These are phyloP conservation scores for Sebastiscus tertius DNA, from an alignment of 2,797 vertebrate species.

Conservation along the genomic window DNA sequence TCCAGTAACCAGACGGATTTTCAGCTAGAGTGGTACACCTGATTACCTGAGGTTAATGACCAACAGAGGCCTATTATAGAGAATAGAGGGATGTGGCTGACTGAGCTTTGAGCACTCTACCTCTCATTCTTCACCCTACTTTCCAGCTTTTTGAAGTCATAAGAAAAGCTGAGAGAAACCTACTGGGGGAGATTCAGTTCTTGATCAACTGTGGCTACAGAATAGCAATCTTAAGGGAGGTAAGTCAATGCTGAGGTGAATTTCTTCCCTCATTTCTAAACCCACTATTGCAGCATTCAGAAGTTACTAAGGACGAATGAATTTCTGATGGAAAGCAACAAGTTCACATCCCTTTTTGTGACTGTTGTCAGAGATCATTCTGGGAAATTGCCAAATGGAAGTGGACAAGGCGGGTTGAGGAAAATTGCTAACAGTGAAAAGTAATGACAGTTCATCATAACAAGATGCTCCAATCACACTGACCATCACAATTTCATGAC, in stretches of 20 bases:
- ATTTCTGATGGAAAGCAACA: not conserved
- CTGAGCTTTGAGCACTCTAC: not conserved
- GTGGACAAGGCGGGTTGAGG: not conserved
- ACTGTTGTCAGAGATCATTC: not conserved
- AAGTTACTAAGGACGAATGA: not conserved
- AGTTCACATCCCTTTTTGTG: not conserved
- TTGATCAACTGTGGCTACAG: not conserved
- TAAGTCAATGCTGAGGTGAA: not conserved
- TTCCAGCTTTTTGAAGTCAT: slow-evolving; percentile 6
- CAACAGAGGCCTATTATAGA: slow-evolving; percentile 38
- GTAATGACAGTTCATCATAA: not conserved
- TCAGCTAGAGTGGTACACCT: slow-evolving; percentile 62
- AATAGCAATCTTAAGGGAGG: not conserved
- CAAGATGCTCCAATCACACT: not conserved
- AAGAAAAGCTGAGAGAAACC: slow-evolving; percentile 5
- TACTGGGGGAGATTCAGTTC: not conserved
- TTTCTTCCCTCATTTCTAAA: not conserved
- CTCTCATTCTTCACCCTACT: not conserved
- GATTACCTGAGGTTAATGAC: slow-evolving; percentile 75
- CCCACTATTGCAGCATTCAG: not conserved
- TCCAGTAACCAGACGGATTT: slow-evolving; percentile 51
- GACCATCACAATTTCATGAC: not conserved
- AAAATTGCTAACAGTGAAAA: not conserved
- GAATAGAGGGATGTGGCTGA: slow-evolving; percentile 19
- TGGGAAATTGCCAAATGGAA: not conserved